Conservation (phyloP, 1,140 invertebrate species). For the Drosophila sulfurigaster region DNA sequence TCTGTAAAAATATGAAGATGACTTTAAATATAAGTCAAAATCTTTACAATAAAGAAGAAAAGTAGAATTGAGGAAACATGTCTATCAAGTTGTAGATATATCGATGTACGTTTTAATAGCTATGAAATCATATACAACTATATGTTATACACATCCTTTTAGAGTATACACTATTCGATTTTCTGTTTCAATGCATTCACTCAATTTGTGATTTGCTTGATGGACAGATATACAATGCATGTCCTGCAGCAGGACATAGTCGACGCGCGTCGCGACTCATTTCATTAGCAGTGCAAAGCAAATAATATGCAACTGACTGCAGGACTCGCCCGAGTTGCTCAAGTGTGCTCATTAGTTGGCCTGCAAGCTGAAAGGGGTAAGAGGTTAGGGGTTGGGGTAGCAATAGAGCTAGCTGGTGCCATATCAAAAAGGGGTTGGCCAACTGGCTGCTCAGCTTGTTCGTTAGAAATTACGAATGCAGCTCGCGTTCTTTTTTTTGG, state of each 20-base stretch:
- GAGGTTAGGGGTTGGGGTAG: conserved; percentile 6
- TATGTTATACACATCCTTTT: background rate
- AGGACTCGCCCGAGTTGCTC: conserved; percentile 55
- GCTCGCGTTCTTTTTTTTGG: conserved; percentile 43
- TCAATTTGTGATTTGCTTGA: conserved; percentile 64
- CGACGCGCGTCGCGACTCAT: conserved; percentile 38
- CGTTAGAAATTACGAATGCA: conserved; percentile 54
- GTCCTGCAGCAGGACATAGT: conserved; percentile 65
- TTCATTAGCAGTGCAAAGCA: conserved; percentile 72
- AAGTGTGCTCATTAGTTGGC: conserved; percentile 78
- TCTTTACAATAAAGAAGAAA: too few relatives aligned
- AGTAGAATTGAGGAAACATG: too few relatives aligned
- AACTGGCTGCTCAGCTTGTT: conserved; percentile 52
- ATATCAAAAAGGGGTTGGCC: conserved; percentile 46
- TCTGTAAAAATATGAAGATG: too few relatives aligned
- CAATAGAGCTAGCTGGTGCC: background rate
- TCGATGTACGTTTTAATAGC: too few relatives aligned
- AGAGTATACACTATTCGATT: conserved; percentile 18
- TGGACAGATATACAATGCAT: conserved; percentile 77
- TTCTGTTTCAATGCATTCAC: background rate
- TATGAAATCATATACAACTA: too few relatives aligned
- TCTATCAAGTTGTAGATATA: too few relatives aligned
- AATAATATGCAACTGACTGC: conserved; percentile 65
- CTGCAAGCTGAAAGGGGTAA: conserved; percentile 3
- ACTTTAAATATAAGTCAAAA: too few relatives aligned